Percentiles rank a stretch among this genome's conserved stretches.
These are phyloP conservation scores for Rhodinocichla rosea DNA, from an alignment of 2,113 vertebrate genomes.

Conservation along the genomic window DNA sequence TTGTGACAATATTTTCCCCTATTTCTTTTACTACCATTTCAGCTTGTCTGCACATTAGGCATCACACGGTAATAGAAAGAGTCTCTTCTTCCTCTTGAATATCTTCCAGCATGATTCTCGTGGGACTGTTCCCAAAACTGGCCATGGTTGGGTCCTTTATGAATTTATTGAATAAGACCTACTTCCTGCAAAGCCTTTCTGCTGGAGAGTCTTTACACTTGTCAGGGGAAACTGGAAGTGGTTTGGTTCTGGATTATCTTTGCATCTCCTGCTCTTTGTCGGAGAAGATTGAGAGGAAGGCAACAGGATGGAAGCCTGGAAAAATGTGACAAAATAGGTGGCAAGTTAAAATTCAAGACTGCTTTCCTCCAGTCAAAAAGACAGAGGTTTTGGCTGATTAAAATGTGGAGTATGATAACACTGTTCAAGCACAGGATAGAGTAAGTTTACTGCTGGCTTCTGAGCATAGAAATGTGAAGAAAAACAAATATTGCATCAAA, in stretches of 20 bases:
- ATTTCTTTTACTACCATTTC: neutral
- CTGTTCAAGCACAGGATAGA: neutral
- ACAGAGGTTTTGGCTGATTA: neutral
- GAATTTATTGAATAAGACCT: neutral
- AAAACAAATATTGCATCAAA: neutral
- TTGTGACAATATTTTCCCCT: neutral
- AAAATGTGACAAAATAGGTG: neutral
- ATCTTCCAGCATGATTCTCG: neutral
- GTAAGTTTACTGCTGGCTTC: neutral
- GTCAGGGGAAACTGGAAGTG: neutral
- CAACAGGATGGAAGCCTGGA: neutral
- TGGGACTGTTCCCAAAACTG: neutral
- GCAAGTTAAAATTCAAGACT: neutral
- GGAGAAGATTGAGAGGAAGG: neutral
- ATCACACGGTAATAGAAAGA: neutral
- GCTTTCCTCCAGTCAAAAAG: neutral
- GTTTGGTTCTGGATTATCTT: neutral
- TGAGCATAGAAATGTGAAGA: neutral
- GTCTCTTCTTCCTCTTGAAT: neutral
- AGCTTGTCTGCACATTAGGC: neutral
- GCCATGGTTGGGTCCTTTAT: neutral
- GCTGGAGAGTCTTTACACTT: neutral
- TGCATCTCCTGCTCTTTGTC: neutral
- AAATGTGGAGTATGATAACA: neutral
- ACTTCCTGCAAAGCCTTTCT: neutral